Base-by-base conservation (phyloP, 2,797 vertebrate species). In the Enteromius thamalakanensis region DNA sequence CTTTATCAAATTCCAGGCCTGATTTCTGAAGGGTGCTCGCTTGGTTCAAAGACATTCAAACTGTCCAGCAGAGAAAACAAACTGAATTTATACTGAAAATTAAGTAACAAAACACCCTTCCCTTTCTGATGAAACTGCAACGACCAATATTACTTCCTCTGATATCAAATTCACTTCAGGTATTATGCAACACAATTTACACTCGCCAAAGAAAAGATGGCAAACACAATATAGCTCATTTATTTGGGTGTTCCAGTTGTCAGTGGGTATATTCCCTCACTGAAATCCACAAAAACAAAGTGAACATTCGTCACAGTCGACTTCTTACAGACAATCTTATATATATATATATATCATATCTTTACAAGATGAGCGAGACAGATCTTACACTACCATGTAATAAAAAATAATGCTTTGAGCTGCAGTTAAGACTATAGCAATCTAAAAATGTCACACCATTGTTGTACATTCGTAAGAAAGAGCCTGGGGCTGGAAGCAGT, bases 191-290 rank as follows among this genome's bases (percentile, higher is more conserved):
- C 42, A 51, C 4, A 7, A 68, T 79, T 6, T 15, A 67, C 17
- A 23, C 0, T 17, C 9, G 0, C 26, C 1, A 51, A 37, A 79
- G 37, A 19, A 55, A 26, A 69, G 7, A 2, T 40, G 67, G 15
- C 34, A 60, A n/a, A 65, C 40, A 32, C 60, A 68, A 34, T 71
- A 71, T 15, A 80, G 26, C 70, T 17, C n/a, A 64, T 86, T 88
- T 88, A 86, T 86, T 88, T 80, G 80, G 79, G 77, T 71, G 65
- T 60, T 84, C 37, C 76, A 82, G 70, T 84, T 23, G 9, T 76
- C 69, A 67, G 53, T 17, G 76, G 75, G 67, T 75, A 76, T 7
- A 17, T 37, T 75, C 32, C 49, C 78, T 79, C 67, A 53, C n/a
- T 26, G 45, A 84, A 75, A 74, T 69, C 4, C 74, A 75, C 72